phyloP scores from a whole-genome alignment of 1,140 invertebrate species.

The Papilio polytes region DNA sequence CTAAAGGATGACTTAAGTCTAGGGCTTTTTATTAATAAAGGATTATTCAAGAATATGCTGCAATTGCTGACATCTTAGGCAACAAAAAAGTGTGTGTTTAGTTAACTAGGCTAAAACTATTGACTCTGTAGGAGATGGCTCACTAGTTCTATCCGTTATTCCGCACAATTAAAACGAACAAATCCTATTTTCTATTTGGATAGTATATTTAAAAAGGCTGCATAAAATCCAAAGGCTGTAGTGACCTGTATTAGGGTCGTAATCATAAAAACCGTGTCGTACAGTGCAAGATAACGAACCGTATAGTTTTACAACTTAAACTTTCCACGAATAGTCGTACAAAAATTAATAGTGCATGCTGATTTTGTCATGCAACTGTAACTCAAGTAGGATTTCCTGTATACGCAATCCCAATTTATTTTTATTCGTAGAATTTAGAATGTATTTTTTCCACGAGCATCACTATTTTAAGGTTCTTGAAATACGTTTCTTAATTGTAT shows the following conservation, averaged over 20 bases:
- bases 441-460: background rate
- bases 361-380: slow-evolving; percentile 19
- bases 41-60: too few relatives aligned
- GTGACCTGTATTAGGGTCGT: slow-evolving; percentile 16
- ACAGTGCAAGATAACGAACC: slow-evolving; percentile 16
- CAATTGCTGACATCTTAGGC: too few relatives aligned
- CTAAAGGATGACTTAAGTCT: too few relatives aligned
- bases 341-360: slow-evolving; percentile 18
- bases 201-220: background rate
- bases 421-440: slow-evolving; percentile 4
- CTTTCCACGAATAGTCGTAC: slow-evolving; percentile 19
- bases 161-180: background rate
- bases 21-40: too few relatives aligned
- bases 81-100: too few relatives aligned
- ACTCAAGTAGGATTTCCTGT: slow-evolving; percentile 6
- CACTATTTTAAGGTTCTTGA: too few relatives aligned
- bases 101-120: background rate
- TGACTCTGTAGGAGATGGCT: background rate
- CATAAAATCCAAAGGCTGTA: background rate
- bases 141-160: background rate
- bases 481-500: background rate
- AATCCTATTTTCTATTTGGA: slow-evolving; percentile 3
- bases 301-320: slow-evolving; percentile 25
- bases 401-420: background rate
- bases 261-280: slow-evolving; percentile 23